phyloP scores from a whole-genome alignment of 1,140 invertebrate genomes.

The Formica selysi region DNA sequence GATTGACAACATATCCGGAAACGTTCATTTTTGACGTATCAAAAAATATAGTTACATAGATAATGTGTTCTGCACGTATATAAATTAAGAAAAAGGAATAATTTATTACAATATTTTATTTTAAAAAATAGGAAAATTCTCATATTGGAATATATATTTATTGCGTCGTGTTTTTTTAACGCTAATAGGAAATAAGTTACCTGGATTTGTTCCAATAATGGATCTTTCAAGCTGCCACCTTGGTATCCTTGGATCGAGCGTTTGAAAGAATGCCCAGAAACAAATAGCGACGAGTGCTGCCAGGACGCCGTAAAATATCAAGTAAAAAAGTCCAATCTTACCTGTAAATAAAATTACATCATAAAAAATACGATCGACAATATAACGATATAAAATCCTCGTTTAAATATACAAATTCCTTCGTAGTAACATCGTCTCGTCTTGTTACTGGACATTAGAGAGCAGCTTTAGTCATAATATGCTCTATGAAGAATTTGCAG shows the following conservation, averaged over 20 bases:
- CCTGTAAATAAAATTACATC: slow-evolving; percentile 87
- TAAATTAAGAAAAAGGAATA: not conserved
- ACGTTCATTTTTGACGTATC: not conserved
- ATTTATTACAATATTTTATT: not conserved
- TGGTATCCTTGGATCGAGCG: slow-evolving; percentile 94
- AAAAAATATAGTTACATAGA: not conserved
- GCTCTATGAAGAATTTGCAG: not conserved
- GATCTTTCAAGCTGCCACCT: slow-evolving; percentile 93
- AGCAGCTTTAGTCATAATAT: not conserved
- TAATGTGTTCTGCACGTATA: slow-evolving; percentile 1
- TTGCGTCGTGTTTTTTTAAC: not conserved
- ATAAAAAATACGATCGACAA: not conserved
- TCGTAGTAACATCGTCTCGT: not conserved
- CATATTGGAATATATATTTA: not conserved
- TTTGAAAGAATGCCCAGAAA: slow-evolving; percentile 96
- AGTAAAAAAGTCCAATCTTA: slow-evolving; percentile 96
- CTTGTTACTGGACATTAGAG: not conserved
- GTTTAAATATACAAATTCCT: not conserved
- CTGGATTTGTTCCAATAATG: slow-evolving; percentile 96
- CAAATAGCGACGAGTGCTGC: slow-evolving; percentile 95
- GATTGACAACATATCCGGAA: not conserved
- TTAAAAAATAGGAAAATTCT: not conserved
- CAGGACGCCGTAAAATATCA: slow-evolving; percentile 95
- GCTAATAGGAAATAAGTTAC: slow-evolving; percentile 83
- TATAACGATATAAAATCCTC: not conserved